phyloP scores from a whole-genome alignment of 2,113 vertebrate species.

The Macroglossus sobrinus region DNA sequence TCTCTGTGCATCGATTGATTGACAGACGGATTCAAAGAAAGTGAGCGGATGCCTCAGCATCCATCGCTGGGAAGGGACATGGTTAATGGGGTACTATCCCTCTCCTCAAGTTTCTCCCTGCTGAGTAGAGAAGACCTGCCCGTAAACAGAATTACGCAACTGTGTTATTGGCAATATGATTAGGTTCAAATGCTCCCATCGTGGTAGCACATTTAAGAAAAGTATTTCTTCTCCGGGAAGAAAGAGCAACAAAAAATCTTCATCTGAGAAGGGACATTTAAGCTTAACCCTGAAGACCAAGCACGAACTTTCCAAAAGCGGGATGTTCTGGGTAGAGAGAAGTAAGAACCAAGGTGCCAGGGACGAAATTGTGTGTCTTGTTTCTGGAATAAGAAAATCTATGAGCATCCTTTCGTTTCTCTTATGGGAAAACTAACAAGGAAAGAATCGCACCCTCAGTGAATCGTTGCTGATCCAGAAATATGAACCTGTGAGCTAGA shows the following conservation, averaged over 20 bases:
- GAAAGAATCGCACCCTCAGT: not conserved
- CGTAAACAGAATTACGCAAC: not conserved
- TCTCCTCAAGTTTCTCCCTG: not conserved
- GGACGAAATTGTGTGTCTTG: not conserved
- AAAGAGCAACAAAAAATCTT: not conserved
- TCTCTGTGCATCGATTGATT: conserved; percentile 12
- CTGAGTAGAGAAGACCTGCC: not conserved
- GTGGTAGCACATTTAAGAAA: not conserved
- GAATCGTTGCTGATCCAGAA: not conserved
- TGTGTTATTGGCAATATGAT: not conserved
- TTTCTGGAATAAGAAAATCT: not conserved
- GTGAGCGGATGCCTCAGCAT: not conserved
- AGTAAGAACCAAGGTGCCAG: not conserved
- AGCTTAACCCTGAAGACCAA: not conserved
- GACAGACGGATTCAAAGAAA: not conserved
- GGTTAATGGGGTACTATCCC: not conserved
- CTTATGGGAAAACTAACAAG: not conserved
- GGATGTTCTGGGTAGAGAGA: not conserved
- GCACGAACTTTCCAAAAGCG: not conserved
- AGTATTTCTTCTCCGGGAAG: not conserved
- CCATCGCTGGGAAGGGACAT: not conserved
- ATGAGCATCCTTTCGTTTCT: not conserved
- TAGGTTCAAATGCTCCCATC: not conserved
- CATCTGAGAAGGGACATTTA: not conserved
- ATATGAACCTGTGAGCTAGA: not conserved